Conservation (phyloP, 2,113 vertebrate genomes). For the Protomyctophum bolini region DNA sequence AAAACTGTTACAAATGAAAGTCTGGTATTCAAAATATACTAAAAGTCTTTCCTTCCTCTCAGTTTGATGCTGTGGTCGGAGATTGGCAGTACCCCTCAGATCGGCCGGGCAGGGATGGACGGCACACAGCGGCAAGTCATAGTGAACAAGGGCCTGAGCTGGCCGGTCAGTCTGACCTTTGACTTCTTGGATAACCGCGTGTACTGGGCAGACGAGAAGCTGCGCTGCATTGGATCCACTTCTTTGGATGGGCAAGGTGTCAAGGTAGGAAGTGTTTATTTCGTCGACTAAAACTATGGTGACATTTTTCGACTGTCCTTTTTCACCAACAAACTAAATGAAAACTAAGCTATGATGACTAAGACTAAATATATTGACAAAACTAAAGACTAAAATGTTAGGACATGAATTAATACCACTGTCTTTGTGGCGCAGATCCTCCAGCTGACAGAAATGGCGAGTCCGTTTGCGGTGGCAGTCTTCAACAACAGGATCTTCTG, state of each 20-base stretch:
- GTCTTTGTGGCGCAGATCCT: constrained; percentile 74
- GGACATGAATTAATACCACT: no score
- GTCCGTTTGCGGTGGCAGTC: constrained; percentile 84
- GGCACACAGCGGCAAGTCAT: constrained; percentile 80
- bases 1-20: no score
- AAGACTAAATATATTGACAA: no score
- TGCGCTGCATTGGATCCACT: constrained; percentile 84
- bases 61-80: constrained; percentile 94
- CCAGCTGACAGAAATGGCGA: constrained; percentile 81
- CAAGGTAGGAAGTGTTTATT: constrained; percentile 68
- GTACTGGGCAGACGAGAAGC: constrained; percentile 92
- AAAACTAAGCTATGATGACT: no score
- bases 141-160: constrained; percentile 78
- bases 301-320: no score
- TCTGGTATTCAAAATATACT: no score
- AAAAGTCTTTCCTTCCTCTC: not conserved
- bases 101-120: constrained; percentile 87
- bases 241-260: constrained; percentile 82
- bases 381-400: not conserved
- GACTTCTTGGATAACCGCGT: constrained; percentile 82
- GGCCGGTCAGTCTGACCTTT: constrained; percentile 86
- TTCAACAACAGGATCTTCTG: constrained; percentile 89
- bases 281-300: no score
- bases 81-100: constrained; percentile 82
- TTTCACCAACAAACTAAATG: no score